Conservation (phyloP, 1,140 invertebrate genomes). For the Procambarus clarkii region DNA sequence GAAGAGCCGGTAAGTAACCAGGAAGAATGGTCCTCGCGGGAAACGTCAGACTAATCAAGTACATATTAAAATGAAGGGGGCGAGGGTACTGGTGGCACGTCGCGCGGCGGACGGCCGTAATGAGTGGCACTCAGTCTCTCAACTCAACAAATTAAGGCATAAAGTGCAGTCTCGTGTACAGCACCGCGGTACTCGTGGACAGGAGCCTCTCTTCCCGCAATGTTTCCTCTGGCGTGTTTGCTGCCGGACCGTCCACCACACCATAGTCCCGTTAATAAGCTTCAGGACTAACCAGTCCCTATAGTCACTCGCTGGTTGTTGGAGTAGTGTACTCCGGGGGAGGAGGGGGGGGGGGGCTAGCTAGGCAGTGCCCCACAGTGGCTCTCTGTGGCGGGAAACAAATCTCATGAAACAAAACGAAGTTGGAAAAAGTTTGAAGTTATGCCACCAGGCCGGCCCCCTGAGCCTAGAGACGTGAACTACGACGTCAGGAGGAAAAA, state of each 20-base stretch:
- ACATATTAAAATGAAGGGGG: background rate
- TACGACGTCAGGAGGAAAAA: no score
- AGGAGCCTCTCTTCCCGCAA: background rate
- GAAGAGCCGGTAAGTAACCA: background rate
- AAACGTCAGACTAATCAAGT: background rate
- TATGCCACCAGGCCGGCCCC: no score
- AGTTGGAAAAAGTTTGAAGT: no score
- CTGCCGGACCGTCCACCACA: background rate
- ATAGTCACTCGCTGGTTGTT: no score
- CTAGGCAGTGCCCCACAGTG: no score
- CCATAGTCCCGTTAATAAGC: background rate
- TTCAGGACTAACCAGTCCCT: no score
- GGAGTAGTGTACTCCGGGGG: no score
- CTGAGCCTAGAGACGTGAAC: no score
- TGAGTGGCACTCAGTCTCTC: background rate
- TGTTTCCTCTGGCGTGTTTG: background rate
- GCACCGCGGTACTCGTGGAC: background rate
- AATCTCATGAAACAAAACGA: no score
- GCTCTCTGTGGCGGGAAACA: no score
- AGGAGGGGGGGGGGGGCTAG: no score
- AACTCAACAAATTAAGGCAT: background rate
- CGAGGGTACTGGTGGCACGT: background rate
- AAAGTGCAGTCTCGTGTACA: constrained; percentile 9
- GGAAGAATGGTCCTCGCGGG: background rate
- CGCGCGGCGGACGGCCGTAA: background rate